Base-by-base conservation (phyloP, 2,113 vertebrate genomes). In the Parus major region DNA sequence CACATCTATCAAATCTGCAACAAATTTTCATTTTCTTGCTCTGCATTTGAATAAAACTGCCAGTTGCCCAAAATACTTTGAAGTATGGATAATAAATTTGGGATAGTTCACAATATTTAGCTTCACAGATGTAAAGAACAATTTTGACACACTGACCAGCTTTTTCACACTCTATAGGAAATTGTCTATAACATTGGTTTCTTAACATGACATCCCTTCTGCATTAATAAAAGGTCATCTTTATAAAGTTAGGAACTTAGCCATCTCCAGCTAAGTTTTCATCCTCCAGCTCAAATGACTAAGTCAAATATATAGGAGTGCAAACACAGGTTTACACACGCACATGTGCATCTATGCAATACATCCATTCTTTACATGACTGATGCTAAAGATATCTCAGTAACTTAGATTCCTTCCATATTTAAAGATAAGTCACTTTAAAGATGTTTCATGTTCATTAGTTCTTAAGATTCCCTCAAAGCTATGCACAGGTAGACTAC, bases 291-390 rank as follows among this genome's bases (percentile, higher is more conserved):
- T 84, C 50, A 41, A 52, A 42, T 53, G 24, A 24, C 22, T 83
- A 41, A 66, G 35, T 55, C 10, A 36, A 24, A 56, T 29, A 53
- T 12, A 31, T 19, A 55, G 35, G 12, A 68, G 5, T 27, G 6
- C 19, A 86, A 42, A 52, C 27, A 50, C 17, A 80, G 39, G 4
- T 76, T 17, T 24, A 10, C 21, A 80, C 20, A 33, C 9, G 53
- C 65, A 29, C 4, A 15, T 0, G 0, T 11, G 23, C 28, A 79
- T 21, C 22, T 0, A 0, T 42, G 24, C 0, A 2, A 55, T 15
- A 44, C 7, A 47, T 73, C 52, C 8, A 24, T 65, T 64, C 14
- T 19, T 65, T 76, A 39, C 10, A 12, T 18, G 18, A 63, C 2
- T 4, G 28, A 10, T 27, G 36, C 7, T 56, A 25, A 82, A 66